phyloP scores from a whole-genome alignment of 2,888 invertebrate genomes.

The Loripinus fragilis region DNA sequence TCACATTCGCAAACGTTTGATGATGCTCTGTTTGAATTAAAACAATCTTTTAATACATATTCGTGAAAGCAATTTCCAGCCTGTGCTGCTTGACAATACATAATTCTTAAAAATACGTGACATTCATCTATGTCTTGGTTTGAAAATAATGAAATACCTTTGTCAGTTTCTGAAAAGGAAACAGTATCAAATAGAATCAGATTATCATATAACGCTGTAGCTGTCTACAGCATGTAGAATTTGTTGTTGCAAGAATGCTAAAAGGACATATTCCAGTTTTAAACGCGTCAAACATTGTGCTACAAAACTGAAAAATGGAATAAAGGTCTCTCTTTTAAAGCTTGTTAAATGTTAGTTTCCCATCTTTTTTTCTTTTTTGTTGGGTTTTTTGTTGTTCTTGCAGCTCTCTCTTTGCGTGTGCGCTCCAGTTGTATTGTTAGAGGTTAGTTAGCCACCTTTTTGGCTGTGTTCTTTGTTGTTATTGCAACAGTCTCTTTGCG shows the following conservation, averaged over 20 bases:
- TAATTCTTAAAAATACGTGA: background rate
- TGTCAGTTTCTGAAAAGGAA: constrained; percentile 13
- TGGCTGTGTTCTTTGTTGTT: background rate
- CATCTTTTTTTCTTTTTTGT: background rate
- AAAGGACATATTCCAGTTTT: constrained; percentile 3
- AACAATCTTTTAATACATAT: background rate
- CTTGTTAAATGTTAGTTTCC: background rate
- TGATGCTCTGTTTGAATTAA: background rate
- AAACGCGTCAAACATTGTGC: constrained; percentile 1
- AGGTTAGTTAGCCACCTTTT: background rate
- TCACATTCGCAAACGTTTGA: constrained; percentile 8
- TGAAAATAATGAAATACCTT: constrained; percentile 14
- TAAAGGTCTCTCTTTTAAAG: background rate
- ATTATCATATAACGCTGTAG: background rate
- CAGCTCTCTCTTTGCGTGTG: background rate
- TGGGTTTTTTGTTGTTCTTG: background rate
- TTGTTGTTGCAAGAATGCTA: background rate
- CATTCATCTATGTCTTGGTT: background rate
- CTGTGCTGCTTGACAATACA: background rate
- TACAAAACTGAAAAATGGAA: background rate
- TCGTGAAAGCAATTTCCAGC: constrained; percentile 15
- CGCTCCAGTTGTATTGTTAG: background rate
- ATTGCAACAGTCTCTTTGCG: background rate
- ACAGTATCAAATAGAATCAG: background rate
- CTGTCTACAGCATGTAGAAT: background rate